Evolutionary conservation across 2,113 vertebrate species (phyloP), one percentile per base, ranked within the genome.

Genomic region (Cebus imitator): DNA sequence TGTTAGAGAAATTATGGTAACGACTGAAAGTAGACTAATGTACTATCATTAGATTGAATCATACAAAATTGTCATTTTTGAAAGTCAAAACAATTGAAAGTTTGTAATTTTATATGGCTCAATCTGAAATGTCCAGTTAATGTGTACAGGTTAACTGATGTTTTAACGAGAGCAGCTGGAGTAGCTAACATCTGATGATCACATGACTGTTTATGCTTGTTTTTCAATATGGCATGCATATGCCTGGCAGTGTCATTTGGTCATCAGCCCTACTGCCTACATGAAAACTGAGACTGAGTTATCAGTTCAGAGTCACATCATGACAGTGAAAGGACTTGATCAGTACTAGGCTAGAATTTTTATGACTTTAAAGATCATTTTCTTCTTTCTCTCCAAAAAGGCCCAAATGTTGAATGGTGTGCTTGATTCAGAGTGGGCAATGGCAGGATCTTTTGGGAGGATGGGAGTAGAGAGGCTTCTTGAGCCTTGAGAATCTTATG

Each of bases 201-300:
- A 30, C 2, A 9, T 32, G 43, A 35, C 3, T n/a, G 5, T 4
- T 87, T 25, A 8, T 8, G 21, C 1, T 9, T 17, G 27, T 8
- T 79, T 27, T 35, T 48, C 17, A 20, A 11, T 58, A 8, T 55
- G 37, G 18, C 58, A 30, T 37, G 2, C 17, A 21, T 64, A 12
- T 57, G 3, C 27, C 40, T n/a, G 70, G 2, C 8, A 1, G 30
- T 66, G 0, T 57, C 30, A 68, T 64, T 55, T 37, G 85, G 3
- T 66, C 18, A 6, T 27, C 48, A 32, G 27, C 57, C 57, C 90
- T 55, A 57, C 11, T n/a, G 66, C 35, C 43, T 70, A 66, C 45
- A 55, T n/a, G 8, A 89, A 93, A 94, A 52, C 45, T 55, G 35
- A 55, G 55, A 48, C 55, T 4, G 2, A 55, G 25, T 21, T 13